Conservation (phyloP, 2,797 vertebrate genomes). For the Synaphobranchus kaupii region DNA sequence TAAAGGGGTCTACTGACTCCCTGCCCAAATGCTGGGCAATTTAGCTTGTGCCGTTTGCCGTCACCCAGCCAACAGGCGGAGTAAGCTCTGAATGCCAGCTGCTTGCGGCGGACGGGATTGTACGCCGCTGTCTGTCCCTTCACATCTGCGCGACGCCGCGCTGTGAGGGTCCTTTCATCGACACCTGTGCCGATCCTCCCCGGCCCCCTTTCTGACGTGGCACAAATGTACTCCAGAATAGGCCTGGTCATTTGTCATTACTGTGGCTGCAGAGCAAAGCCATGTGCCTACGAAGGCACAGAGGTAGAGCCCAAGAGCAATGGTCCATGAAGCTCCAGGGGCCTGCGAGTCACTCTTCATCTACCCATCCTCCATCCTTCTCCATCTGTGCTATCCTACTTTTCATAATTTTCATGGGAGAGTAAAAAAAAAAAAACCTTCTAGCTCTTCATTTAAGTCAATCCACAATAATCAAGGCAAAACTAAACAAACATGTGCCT, state of each 20-base stretch:
- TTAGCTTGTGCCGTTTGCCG: slow-evolving; percentile 58
- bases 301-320: slow-evolving; percentile 15
- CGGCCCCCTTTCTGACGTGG: slow-evolving; percentile 36
- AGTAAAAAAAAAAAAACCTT: neutral
- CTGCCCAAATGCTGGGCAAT: slow-evolving; percentile 62
- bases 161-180: slow-evolving; percentile 6
- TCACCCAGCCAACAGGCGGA: slow-evolving; percentile 46
- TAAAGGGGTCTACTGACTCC: slow-evolving; percentile 36
- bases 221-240: slow-evolving; percentile 25
- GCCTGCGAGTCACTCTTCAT: slow-evolving; percentile 28
- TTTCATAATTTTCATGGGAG: neutral
- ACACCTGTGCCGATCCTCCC: slow-evolving; percentile 18
- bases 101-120: slow-evolving; percentile 13
- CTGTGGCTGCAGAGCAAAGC: neutral
- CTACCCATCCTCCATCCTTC: slow-evolving; percentile 32
- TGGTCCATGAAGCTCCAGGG: slow-evolving; percentile 37
- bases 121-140: neutral
- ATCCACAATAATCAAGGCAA: neutral
- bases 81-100: slow-evolving; percentile 54
- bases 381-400: neutral
- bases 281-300: slow-evolving; percentile 28
- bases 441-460: neutral
- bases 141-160: neutral
- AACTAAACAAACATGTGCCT: neutral
- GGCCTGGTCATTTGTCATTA: slow-evolving; percentile 35